Base-by-base conservation (phyloP, 2,888 invertebrate species). In the Xestia xanthographa region DNA sequence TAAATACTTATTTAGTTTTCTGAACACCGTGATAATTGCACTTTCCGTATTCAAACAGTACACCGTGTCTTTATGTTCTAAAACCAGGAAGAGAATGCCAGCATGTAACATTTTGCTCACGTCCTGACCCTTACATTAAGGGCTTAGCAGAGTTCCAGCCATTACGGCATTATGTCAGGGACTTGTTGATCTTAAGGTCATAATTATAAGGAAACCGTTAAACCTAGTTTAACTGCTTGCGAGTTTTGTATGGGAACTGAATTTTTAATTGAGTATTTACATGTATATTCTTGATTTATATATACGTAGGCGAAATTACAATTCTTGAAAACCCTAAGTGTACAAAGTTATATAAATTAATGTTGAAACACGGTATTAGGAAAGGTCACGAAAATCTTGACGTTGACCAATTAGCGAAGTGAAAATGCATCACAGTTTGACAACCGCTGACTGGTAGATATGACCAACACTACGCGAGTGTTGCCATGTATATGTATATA, bases 21-120 rank as follows among this genome's bases (percentile, higher is more conserved):
- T 66, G 6, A n/a, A 22, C 41, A 60, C 2, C n/a, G 17, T 34
- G 2, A 29, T n/a, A 60, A 50, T 38, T 4, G 1, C 29, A n/a
- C n/a, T 29, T 67, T 67, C 65, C 12, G 34, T 60, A 66, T 84
- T 66, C 73, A 69, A 80, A 69, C 65, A 34, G 41, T 38, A 72
- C 14, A 20, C 14, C 34, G 38, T 63, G 45, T 72, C 29, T 45
- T 66, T 22, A 14, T 58, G 58, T 69, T 84, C 71, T 70, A 63
- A 72, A 74, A 67, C 45, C 26, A 53, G 53, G 58, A 67, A 60
- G n/a, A 48, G 9, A 41, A 67, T n/a, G 14, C 26, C 26, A 50
- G 65, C 45, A 26, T 56, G 56, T 77, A 78, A 50, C 58, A 86
- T 84, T 81, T 81, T 8, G 34, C 72, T 86, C 83, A 85, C 79